Evolutionary conservation across 2,888 invertebrate genomes (phyloP).

Genomic region (Thymelicus acteon): DNA sequence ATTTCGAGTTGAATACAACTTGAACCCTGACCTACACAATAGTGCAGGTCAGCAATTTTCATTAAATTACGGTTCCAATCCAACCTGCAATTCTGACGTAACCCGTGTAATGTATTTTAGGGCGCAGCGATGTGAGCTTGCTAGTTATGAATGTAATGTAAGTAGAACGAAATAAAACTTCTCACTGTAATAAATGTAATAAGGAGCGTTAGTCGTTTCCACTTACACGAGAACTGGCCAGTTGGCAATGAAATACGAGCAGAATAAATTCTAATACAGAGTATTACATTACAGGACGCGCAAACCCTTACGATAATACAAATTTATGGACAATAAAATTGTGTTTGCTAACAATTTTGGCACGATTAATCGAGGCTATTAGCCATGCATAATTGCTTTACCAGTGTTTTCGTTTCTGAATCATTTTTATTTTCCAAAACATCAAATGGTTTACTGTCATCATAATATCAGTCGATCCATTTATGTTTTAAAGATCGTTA

Average conservation of each 20-base stretch:
- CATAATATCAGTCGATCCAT: too few relatives aligned
- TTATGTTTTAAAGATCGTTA: too few relatives aligned
- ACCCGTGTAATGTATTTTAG: neutral
- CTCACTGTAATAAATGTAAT: constrained; percentile 28
- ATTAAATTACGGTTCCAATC: too few relatives aligned
- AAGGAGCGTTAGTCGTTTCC: constrained; percentile 16
- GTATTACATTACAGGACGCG: constrained; percentile 32
- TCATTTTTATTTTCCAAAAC: constrained; percentile 12
- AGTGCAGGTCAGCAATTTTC: too few relatives aligned
- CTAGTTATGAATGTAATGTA: constrained; percentile 3
- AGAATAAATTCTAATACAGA: constrained; percentile 37
- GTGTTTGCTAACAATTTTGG: constrained; percentile 35
- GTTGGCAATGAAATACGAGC: constrained; percentile 33
- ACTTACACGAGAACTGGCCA: constrained; percentile 26
- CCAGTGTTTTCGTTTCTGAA: constrained; percentile 12
- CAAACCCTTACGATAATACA: constrained; percentile 35
- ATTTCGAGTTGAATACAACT: too few relatives aligned
- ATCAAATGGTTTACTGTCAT: neutral
- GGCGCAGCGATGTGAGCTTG: neutral
- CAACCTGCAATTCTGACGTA: too few relatives aligned
- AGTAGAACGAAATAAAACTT: constrained; percentile 16
- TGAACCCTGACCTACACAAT: too few relatives aligned
- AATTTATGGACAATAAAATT: constrained; percentile 37
- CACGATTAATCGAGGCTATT: constrained; percentile 32
- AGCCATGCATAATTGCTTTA: constrained; percentile 29